Base-by-base conservation (phyloP, 2,113 vertebrate species). In the Oostethus manadensis region DNA sequence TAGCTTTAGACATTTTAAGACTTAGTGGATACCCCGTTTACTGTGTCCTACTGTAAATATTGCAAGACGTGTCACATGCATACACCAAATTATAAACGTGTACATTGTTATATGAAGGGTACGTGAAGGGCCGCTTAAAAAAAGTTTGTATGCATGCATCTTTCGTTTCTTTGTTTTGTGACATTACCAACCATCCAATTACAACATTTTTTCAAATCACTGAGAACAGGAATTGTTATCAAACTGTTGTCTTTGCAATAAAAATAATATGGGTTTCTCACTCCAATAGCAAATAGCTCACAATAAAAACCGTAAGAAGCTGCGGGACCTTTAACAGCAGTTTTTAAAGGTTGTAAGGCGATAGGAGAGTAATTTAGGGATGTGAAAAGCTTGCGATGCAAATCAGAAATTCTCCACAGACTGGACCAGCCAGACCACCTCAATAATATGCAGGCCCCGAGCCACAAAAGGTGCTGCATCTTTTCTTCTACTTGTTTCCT, bases 401-500 rank as follows among this genome's bases (percentile, higher is more conserved):
- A 55, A 55, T 40, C 10, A 20, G 53, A 42, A 55, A 55, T 54
- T 17, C 51, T 54, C 51, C 29, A 54, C 13, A 20, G 53, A 55
- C 10, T 18, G 20, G 11, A 40, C 33, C 33, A 14, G 33, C 53
- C 18, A 18, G 53, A 55, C 53, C 53, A 55, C 53, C 33, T 55
- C 7, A 8, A n/a, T 40, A 55, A 55, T 55, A 21, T 54, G 29
- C 51, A 54, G 51, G 17, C 51, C 29, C 51, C 8, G 33, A 55
- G 53, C 53, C 33, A 35, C 53, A 33, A 18, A n/a, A 6, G 51
- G 29, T 54, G 29, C 16, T 53, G 51, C 51, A 20, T 29, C 51
- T 33, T 54, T 35, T 38, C 29, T 35, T 40, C 35, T 15, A 35
- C 35, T 20, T 8, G n/a, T 55, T 55, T 35, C 53, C 53, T 55